Conservation (phyloP, 2,113 vertebrate genomes). For the Campylorhamphus procurvoides region DNA sequence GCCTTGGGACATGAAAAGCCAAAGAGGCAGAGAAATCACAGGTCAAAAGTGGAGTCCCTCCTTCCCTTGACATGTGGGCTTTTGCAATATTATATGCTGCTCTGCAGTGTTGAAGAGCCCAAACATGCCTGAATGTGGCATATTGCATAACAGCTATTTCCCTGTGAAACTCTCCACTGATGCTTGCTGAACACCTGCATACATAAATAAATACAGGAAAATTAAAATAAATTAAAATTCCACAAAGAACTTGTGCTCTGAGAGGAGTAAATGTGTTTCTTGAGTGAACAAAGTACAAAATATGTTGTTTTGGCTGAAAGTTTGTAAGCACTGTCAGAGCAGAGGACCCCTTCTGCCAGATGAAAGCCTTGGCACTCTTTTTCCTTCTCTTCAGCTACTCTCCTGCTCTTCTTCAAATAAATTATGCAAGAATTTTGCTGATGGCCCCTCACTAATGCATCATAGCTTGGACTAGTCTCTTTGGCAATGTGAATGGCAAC, state of each 20-base stretch:
- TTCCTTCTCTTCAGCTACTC: background rate
- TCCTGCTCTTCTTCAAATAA: background rate
- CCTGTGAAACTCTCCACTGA: background rate
- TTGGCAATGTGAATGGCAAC: background rate
- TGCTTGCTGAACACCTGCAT: background rate
- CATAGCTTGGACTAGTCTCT: background rate
- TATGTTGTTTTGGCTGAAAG: background rate
- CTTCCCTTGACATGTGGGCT: background rate
- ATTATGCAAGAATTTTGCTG: background rate
- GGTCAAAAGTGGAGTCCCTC: background rate
- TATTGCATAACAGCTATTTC: background rate
- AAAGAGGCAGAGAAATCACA: background rate
- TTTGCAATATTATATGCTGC: background rate
- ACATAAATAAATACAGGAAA: background rate
- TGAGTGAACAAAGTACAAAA: background rate
- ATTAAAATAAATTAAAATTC: background rate
- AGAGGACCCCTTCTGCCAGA: background rate
- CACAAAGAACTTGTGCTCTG: background rate
- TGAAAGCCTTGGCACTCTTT: background rate
- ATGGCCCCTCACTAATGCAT: background rate
- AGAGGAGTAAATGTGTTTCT: background rate
- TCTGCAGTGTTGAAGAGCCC: background rate
- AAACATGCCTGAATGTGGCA: accelerated
- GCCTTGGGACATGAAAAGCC: background rate
- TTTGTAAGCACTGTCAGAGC: background rate